Percentiles rank a stretch among this genome's conserved stretches.
Evolutionary conservation across 2,113 vertebrate species (phyloP).

Genomic region (Hassar affinis): DNA sequence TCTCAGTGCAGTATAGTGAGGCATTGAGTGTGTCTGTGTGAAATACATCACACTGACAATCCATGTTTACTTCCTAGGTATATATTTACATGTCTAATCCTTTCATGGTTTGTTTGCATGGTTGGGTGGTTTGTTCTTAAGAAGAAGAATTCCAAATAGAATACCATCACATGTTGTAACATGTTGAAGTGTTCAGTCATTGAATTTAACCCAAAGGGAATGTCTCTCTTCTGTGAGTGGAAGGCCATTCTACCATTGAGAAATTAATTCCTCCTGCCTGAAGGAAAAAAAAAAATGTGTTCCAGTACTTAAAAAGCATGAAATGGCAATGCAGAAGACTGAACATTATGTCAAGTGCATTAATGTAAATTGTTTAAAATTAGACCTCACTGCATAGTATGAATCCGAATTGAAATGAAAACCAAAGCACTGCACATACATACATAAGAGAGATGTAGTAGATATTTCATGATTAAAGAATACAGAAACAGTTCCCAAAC

Average conservation of each 20-base stretch:
- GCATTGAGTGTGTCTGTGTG: not conserved
- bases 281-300: slow-evolving; percentile 47
- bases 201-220: not conserved
- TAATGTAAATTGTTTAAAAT: slow-evolving; percentile 50
- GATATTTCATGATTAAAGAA: slow-evolving; percentile 25
- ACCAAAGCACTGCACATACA: not conserved
- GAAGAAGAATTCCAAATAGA: not conserved
- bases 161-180: not conserved
- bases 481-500: not conserved
- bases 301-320: slow-evolving; percentile 45
- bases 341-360: slow-evolving; percentile 45
- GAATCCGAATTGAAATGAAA: slow-evolving; percentile 24
- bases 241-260: slow-evolving; percentile 45
- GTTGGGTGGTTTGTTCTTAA: slow-evolving; percentile 1
- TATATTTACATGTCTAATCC: not conserved
- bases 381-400: slow-evolving; percentile 29
- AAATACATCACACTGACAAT: not conserved
- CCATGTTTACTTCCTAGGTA: not conserved
- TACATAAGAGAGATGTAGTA: not conserved
- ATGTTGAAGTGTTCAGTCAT: not conserved
- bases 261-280: slow-evolving; percentile 66
- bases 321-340: slow-evolving; percentile 51
- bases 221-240: not conserved
- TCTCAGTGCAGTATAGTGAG: not conserved
- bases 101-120: not conserved